These are phyloP conservation scores for Heterocephalus glaber DNA, from an alignment of 2,113 vertebrate genomes.

Conservation along the genomic window DNA sequence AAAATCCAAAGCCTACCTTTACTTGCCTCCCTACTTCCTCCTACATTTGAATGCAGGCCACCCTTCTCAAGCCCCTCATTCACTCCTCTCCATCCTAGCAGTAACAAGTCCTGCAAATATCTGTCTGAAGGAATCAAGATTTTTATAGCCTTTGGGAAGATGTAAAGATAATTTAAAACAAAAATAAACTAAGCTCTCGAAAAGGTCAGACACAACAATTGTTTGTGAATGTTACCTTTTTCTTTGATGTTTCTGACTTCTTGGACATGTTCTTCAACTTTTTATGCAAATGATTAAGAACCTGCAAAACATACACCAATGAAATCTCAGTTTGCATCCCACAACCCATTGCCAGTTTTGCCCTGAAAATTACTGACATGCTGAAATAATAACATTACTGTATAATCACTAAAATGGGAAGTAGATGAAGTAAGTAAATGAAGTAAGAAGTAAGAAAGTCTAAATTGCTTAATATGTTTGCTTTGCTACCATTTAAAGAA, in stretches of 20 bases:
- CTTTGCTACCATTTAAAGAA: neutral
- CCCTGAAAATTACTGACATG: too few species aligned
- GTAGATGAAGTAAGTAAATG: too few species aligned
- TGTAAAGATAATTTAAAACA: neutral
- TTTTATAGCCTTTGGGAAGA: neutral
- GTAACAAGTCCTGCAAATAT: neutral
- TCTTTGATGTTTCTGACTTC: constrained; percentile 98
- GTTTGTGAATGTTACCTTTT: constrained; percentile 89
- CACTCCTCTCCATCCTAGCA: accelerated
- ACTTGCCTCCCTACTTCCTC: neutral
- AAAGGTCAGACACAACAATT: accelerated
- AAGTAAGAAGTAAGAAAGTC: accelerated
- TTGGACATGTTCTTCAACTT: constrained; percentile 97
- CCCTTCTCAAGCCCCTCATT: accelerated
- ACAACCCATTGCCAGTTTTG: accelerated
- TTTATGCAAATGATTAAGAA: constrained; percentile 97
- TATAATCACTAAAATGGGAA: neutral
- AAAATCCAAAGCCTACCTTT: accelerated
- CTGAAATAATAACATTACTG: accelerated
- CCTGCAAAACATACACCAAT: constrained; percentile 85
- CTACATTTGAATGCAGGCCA: accelerated
- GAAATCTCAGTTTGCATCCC: accelerated
- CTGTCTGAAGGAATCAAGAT: too few species aligned
- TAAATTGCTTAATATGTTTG: accelerated
- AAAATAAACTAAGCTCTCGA: neutral